These are phyloP conservation scores for Pygoscelis antarcticus DNA, from an alignment of 2,113 vertebrate species.

Conservation along the genomic window DNA sequence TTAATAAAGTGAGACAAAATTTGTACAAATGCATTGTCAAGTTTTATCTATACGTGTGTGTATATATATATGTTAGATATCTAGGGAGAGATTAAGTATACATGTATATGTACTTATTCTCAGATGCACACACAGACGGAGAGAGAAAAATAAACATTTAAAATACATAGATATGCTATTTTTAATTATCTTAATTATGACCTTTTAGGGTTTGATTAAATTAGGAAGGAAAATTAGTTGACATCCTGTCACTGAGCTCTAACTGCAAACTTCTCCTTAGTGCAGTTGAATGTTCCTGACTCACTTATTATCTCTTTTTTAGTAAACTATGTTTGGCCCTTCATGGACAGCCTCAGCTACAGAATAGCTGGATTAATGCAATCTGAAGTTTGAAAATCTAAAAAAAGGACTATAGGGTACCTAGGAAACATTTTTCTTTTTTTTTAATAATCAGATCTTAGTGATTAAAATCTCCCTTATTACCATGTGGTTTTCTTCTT, in stretches of 20 bases:
- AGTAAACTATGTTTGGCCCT: neutral
- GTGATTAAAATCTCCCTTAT: neutral
- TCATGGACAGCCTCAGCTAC: neutral
- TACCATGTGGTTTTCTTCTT: neutral
- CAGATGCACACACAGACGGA: neutral
- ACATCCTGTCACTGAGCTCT: neutral
- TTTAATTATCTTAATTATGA: neutral
- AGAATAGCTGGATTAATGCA: neutral
- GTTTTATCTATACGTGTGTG: neutral
- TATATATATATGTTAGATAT: neutral
- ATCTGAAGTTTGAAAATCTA: neutral
- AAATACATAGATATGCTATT: neutral
- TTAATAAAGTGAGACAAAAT: neutral
- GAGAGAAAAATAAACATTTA: neutral
- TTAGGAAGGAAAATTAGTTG: neutral
- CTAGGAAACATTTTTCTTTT: neutral
- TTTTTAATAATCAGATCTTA: neutral
- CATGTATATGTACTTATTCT: neutral
- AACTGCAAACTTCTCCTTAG: neutral
- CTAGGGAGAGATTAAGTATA: neutral
- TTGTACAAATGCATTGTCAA: neutral
- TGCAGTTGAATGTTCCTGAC: neutral
- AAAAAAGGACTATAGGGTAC: neutral
- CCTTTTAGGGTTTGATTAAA: neutral
- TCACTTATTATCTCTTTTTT: neutral